These are phyloP conservation scores for Oxycera nigricornis DNA, from an alignment of 2,888 invertebrate genomes.

Conservation along the genomic window DNA sequence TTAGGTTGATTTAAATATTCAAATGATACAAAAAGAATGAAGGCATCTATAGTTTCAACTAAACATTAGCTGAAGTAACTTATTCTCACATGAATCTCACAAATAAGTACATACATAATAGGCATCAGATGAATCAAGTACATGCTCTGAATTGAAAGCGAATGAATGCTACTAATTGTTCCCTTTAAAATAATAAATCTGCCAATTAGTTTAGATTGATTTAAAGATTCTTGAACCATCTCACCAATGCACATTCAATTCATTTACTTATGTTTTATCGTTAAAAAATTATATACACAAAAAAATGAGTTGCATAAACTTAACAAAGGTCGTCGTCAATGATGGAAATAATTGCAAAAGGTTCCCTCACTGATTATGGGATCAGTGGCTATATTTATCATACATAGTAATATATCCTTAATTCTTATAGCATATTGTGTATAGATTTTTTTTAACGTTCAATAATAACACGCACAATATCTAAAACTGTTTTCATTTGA, in stretches of 20 bases:
- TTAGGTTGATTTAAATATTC: conserved; percentile 1
- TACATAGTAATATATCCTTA: conserved; percentile 30
- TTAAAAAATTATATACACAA: conserved; percentile 23
- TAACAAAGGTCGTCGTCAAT: background rate
- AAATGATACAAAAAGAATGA: background rate
- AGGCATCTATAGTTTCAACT: background rate
- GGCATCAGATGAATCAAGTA: too few relatives aligned
- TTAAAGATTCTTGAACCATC: too few relatives aligned
- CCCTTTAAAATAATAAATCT: too few relatives aligned
- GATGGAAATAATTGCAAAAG: background rate
- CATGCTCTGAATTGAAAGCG: too few relatives aligned
- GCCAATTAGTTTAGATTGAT: too few relatives aligned
- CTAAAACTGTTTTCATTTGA: conserved; percentile 33
- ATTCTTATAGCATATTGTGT: conserved; percentile 42
- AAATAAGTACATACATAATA: too few relatives aligned
- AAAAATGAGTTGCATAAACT: conserved; percentile 22
- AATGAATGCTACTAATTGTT: too few relatives aligned
- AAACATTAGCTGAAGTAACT: background rate
- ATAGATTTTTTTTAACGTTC: conserved; percentile 41
- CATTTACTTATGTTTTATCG: too few relatives aligned
- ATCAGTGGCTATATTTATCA: background rate
- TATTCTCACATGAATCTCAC: too few relatives aligned
- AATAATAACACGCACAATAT: conserved; percentile 40
- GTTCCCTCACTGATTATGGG: background rate
- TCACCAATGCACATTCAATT: too few relatives aligned